Percentiles rank a stretch among this genome's conserved stretches.
Conservation (phyloP, 2,113 vertebrate species). For the Neogobius melanostomus region DNA sequence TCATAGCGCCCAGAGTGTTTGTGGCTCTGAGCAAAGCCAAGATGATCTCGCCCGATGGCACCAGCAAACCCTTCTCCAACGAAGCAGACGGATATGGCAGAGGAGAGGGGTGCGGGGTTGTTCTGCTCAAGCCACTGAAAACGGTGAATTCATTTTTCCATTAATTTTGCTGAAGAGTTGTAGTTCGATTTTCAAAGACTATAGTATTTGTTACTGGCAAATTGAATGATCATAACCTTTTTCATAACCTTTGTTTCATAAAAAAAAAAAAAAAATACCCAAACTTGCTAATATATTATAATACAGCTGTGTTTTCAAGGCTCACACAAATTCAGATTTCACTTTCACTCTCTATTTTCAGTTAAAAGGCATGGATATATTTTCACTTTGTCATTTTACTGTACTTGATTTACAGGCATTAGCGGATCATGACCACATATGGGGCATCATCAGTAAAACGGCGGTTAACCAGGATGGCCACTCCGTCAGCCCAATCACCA, state of each 20-base stretch:
- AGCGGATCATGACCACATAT: slow-evolving; percentile 79
- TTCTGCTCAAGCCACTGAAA: slow-evolving; percentile 81
- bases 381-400: too few species aligned
- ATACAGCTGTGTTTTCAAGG: too few species aligned
- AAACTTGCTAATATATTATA: too few species aligned
- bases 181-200: not conserved
- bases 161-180: not conserved
- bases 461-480: slow-evolving; percentile 85
- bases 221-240: too few species aligned
- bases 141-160: slow-evolving; percentile 65
- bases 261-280: too few species aligned
- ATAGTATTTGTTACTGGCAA: too few species aligned
- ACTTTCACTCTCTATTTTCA: too few species aligned
- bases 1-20: slow-evolving; percentile 80
- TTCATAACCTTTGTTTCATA: too few species aligned
- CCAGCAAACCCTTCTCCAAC: slow-evolving; percentile 85
- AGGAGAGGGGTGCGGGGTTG: slow-evolving; percentile 86
- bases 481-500: slow-evolving; percentile 80
- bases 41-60: slow-evolving; percentile 85
- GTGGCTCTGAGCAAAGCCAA: slow-evolving; percentile 85
- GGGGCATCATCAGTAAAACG: slow-evolving; percentile 82
- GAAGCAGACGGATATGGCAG: slow-evolving; percentile 85
- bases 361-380: too few species aligned
- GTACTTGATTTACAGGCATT: slow-evolving; percentile 64
- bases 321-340: too few species aligned